Conservation (phyloP, 2,888 invertebrate species). For the Bruchidius siliquastri region DNA sequence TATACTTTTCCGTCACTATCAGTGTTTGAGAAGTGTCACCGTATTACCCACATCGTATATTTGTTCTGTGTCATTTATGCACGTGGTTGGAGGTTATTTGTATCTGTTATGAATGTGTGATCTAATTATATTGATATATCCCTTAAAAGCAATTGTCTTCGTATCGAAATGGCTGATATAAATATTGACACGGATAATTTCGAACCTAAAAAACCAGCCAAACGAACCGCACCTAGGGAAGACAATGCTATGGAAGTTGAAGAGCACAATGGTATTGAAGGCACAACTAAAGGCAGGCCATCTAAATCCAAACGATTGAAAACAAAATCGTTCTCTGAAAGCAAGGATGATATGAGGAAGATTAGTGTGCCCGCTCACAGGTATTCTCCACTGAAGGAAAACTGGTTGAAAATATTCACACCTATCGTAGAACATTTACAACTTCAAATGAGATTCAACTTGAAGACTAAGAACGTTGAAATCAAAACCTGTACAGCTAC, state of each 20-base stretch:
- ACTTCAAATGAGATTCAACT: conserved; percentile 90
- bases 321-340: conserved; percentile 46
- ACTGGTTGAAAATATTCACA: conserved; percentile 95
- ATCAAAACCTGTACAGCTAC: conserved; percentile 68
- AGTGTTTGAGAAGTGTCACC: too few species aligned
- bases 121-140: too few species aligned
- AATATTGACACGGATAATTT: conserved; percentile 55
- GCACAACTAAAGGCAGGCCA: conserved; percentile 41
- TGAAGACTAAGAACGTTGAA: conserved; percentile 86
- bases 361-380: conserved; percentile 91
- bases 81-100: background rate
- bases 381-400: conserved; percentile 90
- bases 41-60: too few species aligned
- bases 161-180: conserved; percentile 40
- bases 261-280: conserved; percentile 60
- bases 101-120: background rate
- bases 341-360: conserved; percentile 61
- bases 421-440: conserved; percentile 94
- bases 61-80: background rate
- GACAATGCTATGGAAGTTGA: conserved; percentile 65
- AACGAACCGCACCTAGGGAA: conserved; percentile 50
- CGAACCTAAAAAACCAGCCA: conserved; percentile 52
- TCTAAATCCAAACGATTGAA: conserved; percentile 31
- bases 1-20: too few species aligned
- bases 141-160: too few species aligned